Conservation (phyloP, 2,797 vertebrate species). For the Luscinia megarhynchos region DNA sequence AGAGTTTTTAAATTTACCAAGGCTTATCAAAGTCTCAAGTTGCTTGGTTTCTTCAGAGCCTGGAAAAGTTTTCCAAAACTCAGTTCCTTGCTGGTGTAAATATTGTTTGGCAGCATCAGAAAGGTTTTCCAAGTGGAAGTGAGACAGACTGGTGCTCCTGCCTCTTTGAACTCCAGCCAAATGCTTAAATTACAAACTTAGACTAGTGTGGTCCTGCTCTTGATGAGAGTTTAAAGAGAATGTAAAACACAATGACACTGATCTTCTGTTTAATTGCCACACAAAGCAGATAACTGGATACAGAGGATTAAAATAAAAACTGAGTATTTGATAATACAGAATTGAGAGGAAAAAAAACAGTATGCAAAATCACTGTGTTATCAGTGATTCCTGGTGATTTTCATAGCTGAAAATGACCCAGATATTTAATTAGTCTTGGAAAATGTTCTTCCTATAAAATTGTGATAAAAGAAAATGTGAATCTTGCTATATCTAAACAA, state of each 20-base stretch:
- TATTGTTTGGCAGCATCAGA: neutral
- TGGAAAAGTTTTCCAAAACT: slow-evolving; percentile 30
- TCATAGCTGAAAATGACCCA: neutral
- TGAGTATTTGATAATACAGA: neutral
- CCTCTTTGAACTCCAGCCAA: slow-evolving; percentile 10
- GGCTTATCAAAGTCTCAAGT: neutral
- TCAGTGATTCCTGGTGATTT: neutral
- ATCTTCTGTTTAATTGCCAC: slow-evolving; percentile 13
- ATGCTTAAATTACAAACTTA: slow-evolving; percentile 23
- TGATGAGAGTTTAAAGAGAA: slow-evolving; percentile 22
- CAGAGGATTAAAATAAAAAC: slow-evolving; percentile 3
- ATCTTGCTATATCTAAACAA: neutral
- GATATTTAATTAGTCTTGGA: neutral
- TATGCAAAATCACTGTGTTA: neutral
- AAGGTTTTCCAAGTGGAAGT: slow-evolving; percentile 22
- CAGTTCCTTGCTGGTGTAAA: slow-evolving; percentile 11
- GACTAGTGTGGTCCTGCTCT: neutral
- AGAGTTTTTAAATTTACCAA: neutral
- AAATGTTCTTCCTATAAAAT: slow-evolving; percentile 22
- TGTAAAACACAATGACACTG: neutral
- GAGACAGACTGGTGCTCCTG: slow-evolving; percentile 31
- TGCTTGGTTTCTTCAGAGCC: neutral
- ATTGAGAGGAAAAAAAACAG: neutral
- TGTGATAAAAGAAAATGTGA: neutral
- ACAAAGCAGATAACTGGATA: neutral